Percentiles rank a stretch among this genome's conserved stretches.
phyloP scores from a whole-genome alignment of 1,140 invertebrate species.

The Danaus melanippus region DNA sequence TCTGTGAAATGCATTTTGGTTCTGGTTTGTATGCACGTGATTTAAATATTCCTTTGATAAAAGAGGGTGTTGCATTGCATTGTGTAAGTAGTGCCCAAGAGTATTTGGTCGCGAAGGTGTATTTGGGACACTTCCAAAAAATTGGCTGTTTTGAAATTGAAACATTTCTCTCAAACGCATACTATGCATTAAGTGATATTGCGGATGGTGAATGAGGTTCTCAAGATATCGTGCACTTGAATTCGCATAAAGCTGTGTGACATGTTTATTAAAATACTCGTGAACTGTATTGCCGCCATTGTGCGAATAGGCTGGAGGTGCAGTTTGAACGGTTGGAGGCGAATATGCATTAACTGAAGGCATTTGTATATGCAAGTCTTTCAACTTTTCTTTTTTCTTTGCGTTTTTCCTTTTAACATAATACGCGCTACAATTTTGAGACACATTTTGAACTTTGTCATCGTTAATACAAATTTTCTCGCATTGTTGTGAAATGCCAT shows the following conservation, averaged over 20 bases:
- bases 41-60: slow-evolving; percentile 21
- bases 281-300: slow-evolving; percentile 27
- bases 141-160: slow-evolving; percentile 19
- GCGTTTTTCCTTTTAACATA: slow-evolving; percentile 42
- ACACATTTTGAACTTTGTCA: slow-evolving; percentile 10
- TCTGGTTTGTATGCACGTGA: slow-evolving; percentile 20
- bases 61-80: slow-evolving; percentile 54
- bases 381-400: slow-evolving; percentile 44
- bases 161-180: slow-evolving; percentile 25
- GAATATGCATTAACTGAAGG: slow-evolving; percentile 28
- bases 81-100: slow-evolving; percentile 39
- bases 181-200: slow-evolving; percentile 39
- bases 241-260: slow-evolving; percentile 45
- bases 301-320: slow-evolving; percentile 17
- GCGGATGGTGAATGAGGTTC: slow-evolving; percentile 50
- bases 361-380: slow-evolving; percentile 37
- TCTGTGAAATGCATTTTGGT: slow-evolving; percentile 12
- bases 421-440: slow-evolving; percentile 6
- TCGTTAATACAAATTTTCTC: slow-evolving; percentile 27
- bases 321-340: slow-evolving; percentile 39
- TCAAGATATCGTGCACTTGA: slow-evolving; percentile 49
- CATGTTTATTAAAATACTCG: slow-evolving; percentile 39
- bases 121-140: slow-evolving; percentile 33
- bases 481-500: slow-evolving; percentile 6
- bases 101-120: slow-evolving; percentile 36